phyloP scores from a whole-genome alignment of 1,140 invertebrate species.

The Hirudo medicinalis region DNA sequence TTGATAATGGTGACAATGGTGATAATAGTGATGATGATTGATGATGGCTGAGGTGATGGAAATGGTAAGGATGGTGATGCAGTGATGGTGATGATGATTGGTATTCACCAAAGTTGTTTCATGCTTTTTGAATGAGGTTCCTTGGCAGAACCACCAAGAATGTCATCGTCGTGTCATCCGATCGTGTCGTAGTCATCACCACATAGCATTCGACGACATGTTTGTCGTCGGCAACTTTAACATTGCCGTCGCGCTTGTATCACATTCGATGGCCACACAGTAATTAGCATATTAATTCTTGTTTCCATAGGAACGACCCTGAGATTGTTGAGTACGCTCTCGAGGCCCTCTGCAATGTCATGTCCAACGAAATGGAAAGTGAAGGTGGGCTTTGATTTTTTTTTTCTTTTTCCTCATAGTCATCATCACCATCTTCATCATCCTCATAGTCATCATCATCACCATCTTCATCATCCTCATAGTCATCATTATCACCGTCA shows the following conservation, averaged over 20 bases:
- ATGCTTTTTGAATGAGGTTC: too few relatives aligned
- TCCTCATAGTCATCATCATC: not conserved
- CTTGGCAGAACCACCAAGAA: too few relatives aligned
- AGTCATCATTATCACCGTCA: constrained; percentile 21
- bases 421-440: too few relatives aligned
- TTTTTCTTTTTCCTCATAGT: not conserved
- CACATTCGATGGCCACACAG: too few relatives aligned
- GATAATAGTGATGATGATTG: not conserved
- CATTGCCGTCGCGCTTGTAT: too few relatives aligned
- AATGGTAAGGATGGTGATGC: not conserved
- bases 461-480: not conserved
- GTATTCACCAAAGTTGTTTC: not conserved
- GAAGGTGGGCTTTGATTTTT: constrained; percentile 30
- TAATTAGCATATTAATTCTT: too few relatives aligned
- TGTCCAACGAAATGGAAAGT: constrained; percentile 60
- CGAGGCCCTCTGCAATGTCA: constrained; percentile 80
- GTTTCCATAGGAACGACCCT: constrained; percentile 58
- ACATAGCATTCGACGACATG: too few relatives aligned
- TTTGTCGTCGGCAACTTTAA: too few relatives aligned
- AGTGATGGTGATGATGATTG: not conserved
- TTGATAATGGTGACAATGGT: not conserved
- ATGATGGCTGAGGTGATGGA: not conserved
- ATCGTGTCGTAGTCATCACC: not conserved
- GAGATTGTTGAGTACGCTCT: constrained; percentile 82
- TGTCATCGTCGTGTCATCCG: too few relatives aligned